Evolutionary conservation across 2,888 invertebrate species (phyloP), one percentile per base, ranked within the genome.

Genomic region (Diarsia rubi): DNA sequence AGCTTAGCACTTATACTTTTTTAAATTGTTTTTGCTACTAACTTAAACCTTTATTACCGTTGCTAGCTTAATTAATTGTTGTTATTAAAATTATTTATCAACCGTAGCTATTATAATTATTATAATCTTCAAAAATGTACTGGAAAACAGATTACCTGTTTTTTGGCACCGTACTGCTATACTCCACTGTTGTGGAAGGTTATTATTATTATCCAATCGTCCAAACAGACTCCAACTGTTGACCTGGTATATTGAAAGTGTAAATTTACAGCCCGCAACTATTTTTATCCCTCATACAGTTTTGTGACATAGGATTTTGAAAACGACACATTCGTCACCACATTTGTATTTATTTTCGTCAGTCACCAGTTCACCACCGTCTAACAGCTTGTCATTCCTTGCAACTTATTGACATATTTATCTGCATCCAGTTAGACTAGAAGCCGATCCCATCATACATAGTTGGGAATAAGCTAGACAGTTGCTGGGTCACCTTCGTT

Each of bases 101-200:
- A 44, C 19, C n/a, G 3, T 24, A 73, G 59, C 59, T 31, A 59
- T 31, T 31, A 4, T 59, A 60, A 21, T 31, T 77, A 75, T n/a
- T 31, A 67, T 31, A 12, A 0, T 60, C 16, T 44, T 19, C 3
- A 16, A 19, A 9, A 44, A 27, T 60, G 60, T 59, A 37, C 3
- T 54, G 2, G 19, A 19, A 70, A 27, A 1, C 21, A 0, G 2
- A n/a, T 8, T 24, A 11, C n/a, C 6, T n/a, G 19, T 47, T 45
- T 71, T 45, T 72, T 72, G 11, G 37, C 27, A 12, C 3, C 16
- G 12, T 59, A 27, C 27, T 12, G 19, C 37, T 73, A 16, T 21
- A 9, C 19, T 24, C 9, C 21, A 24, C 27, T 52, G 19, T 24
- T 31, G 16, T 49, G 9, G 24, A 59, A 31, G 16, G 2, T 21